Conservation (phyloP, 2,888 invertebrate species). For the Horisme vitalbata region DNA sequence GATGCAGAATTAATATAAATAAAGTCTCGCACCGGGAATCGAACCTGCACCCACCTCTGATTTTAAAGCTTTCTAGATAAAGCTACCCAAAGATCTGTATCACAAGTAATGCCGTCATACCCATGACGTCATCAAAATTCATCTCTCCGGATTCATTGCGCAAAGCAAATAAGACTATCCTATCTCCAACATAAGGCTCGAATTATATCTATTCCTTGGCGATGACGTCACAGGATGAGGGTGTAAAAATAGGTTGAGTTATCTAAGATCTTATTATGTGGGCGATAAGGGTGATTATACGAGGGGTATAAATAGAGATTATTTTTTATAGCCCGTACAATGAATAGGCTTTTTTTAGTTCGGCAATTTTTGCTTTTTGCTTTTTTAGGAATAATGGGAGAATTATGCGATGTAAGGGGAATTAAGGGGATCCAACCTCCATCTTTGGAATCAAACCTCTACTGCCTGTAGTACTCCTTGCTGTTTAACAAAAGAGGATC, state of each 20-base stretch:
- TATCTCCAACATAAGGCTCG: background rate
- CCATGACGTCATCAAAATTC: constrained; percentile 7
- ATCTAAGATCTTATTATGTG: constrained; percentile 1
- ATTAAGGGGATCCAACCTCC: no score
- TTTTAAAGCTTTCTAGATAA: no score
- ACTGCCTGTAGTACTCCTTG: no score
- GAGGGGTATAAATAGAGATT: constrained; percentile 2
- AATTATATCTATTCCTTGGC: background rate
- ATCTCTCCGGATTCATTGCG: constrained; percentile 3
- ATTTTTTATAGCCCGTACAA: constrained; percentile 6
- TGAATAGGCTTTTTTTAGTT: constrained; percentile 4
- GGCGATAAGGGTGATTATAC: background rate
- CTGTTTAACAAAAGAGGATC: no score
- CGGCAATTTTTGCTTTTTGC: background rate
- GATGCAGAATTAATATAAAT: no score
- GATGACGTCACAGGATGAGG: constrained; percentile 7
- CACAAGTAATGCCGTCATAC: constrained; percentile 1
- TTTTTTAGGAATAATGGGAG: no score
- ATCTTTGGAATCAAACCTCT: no score
- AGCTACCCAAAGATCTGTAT: background rate
- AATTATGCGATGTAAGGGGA: no score
- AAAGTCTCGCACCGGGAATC: no score
- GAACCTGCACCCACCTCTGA: no score
- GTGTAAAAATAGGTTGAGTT: background rate
- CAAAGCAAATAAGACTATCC: background rate